phyloP scores from a whole-genome alignment of 2,888 invertebrate genomes.

The Cheilosia vernalis region DNA sequence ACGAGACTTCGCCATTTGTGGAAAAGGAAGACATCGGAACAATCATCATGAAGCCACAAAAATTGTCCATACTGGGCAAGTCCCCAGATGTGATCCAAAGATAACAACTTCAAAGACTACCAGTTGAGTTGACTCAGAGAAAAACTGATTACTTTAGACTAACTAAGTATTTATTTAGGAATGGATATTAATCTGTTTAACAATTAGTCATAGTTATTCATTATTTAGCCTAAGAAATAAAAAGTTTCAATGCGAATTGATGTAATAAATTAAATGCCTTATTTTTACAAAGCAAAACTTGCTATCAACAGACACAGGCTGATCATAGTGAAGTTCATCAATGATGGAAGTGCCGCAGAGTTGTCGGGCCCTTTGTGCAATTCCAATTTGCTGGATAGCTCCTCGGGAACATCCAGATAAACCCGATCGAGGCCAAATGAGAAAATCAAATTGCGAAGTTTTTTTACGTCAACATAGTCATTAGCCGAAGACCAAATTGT shows the following conservation, averaged over 20 bases:
- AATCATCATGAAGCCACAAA: slow-evolving; percentile 51
- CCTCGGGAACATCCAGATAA: slow-evolving; percentile 91
- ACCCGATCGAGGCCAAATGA: slow-evolving; percentile 87
- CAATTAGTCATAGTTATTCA: slow-evolving; percentile 9
- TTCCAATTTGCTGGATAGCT: slow-evolving; percentile 84
- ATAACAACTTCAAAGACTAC: slow-evolving; percentile 43
- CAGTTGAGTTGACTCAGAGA: slow-evolving; percentile 6
- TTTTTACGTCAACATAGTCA: slow-evolving; percentile 88
- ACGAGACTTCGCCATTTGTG: slow-evolving; percentile 52
- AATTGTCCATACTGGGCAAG: slow-evolving; percentile 46
- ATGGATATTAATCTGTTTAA: slow-evolving; percentile 40
- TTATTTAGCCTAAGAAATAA: slow-evolving; percentile 42
- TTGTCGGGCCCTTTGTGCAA: slow-evolving; percentile 67
- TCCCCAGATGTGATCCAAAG: slow-evolving; percentile 23
- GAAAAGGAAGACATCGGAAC: slow-evolving; percentile 35
- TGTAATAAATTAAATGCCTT: slow-evolving; percentile 2
- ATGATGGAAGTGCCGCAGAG: slow-evolving; percentile 74
- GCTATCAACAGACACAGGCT: slow-evolving; percentile 78
- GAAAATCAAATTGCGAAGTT: slow-evolving; percentile 87
- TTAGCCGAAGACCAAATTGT: slow-evolving; percentile 91
- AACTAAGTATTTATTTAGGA: slow-evolving; percentile 37
- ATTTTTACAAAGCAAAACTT: slow-evolving; percentile 77
- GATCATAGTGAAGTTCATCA: slow-evolving; percentile 78
- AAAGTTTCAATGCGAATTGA: not conserved
- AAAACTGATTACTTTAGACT: slow-evolving; percentile 28